Percentiles rank a stretch among this genome's conserved stretches.
phyloP scores from a whole-genome alignment of 2,113 vertebrate genomes.

The Dolichallabes microphthalmus region DNA sequence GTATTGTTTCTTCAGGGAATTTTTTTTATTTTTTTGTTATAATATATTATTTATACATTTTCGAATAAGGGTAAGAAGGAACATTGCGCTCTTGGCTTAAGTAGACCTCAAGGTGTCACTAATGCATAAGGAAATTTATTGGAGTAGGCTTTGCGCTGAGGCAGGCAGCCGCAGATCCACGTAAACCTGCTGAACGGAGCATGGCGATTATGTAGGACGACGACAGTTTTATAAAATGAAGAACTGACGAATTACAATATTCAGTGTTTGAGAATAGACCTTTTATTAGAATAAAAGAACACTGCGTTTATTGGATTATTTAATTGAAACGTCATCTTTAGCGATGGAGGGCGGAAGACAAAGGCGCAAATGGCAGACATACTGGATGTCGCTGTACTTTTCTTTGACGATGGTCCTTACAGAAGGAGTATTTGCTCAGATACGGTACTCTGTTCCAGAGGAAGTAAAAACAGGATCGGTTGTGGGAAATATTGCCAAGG shows the following conservation, averaged over 20 bases:
- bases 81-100: not conserved
- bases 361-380: conserved; percentile 51
- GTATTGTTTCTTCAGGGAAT: not conserved
- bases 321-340: not conserved
- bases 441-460: conserved; percentile 69
- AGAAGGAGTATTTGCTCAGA: conserved; percentile 57
- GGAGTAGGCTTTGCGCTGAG: not conserved
- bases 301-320: not conserved
- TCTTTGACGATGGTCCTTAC: conserved; percentile 50
- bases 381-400: conserved; percentile 47
- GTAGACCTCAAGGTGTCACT: conserved; percentile 24
- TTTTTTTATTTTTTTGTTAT: not conserved
- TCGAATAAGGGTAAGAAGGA: not conserved
- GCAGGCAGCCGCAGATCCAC: not conserved
- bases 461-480: conserved; percentile 60
- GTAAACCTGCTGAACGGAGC: not conserved
- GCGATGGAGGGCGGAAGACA: conserved; percentile 59
- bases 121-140: not conserved
- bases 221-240: not conserved
- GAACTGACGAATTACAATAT: not conserved
- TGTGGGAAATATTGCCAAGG: conserved; percentile 70
- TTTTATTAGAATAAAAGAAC: not conserved
- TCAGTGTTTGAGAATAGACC: not conserved
- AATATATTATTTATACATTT: not conserved
- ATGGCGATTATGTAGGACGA: not conserved